phyloP scores from a whole-genome alignment of 2,888 invertebrate genomes.

The Rhagophthalmus giganteus region DNA sequence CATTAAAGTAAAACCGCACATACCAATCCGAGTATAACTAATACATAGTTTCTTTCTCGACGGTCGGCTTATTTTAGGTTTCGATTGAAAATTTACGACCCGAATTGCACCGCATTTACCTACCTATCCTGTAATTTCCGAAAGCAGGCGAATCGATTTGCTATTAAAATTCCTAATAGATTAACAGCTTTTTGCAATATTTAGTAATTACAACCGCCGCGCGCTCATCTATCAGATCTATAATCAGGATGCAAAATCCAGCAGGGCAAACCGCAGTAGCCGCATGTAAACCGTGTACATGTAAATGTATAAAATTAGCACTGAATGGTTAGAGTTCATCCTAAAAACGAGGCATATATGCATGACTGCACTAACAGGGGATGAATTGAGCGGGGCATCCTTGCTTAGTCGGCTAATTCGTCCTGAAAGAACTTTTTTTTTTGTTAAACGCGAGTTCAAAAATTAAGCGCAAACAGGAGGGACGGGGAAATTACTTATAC shows the following conservation, averaged over 20 bases:
- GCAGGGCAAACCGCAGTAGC: slow-evolving; percentile 17
- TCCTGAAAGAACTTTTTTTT: slow-evolving; percentile 19
- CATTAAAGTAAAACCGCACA: no score
- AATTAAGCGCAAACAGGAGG: slow-evolving; percentile 22
- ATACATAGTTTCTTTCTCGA: no score
- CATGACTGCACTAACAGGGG: slow-evolving; percentile 30
- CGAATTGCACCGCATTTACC: no score
- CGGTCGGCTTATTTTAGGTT: no score
- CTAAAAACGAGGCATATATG: slow-evolving; percentile 26
- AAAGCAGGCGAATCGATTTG: no score
- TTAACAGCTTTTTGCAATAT: slow-evolving; percentile 1
- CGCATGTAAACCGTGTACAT: slow-evolving; percentile 26
- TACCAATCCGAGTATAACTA: no score
- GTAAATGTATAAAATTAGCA: slow-evolving; percentile 27
- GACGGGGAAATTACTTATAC: slow-evolving; percentile 16
- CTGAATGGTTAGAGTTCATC: slow-evolving; percentile 21
- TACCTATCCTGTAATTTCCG: no score
- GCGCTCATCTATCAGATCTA: slow-evolving; percentile 17
- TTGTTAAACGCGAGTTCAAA: slow-evolving; percentile 23
- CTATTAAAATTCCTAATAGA: background rate
- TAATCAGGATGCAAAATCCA: slow-evolving; percentile 22
- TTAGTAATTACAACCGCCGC: slow-evolving; percentile 9
- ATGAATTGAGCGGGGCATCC: slow-evolving; percentile 33
- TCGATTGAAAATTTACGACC: no score
- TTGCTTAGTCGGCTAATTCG: slow-evolving; percentile 34